Base-by-base conservation (phyloP, 2,888 invertebrate genomes). In the Drosophila parthenogenetica region DNA sequence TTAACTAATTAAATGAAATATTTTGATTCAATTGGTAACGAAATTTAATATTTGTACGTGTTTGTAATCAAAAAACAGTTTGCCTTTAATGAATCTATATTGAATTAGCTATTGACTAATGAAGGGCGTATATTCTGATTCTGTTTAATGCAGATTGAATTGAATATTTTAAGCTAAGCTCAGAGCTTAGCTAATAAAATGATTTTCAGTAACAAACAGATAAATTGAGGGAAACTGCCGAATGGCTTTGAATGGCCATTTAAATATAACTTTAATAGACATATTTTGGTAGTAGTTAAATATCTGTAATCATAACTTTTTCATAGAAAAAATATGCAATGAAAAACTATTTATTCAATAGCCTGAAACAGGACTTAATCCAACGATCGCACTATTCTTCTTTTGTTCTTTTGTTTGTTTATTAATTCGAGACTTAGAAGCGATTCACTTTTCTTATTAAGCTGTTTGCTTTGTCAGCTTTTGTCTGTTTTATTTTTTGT, bases 251-350 rank as follows among this genome's bases (percentile, higher is more conserved):
- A 43, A 39, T 40, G 42, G 45, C 54, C 54, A 46, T 22, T 63
- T 50, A 19, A 45, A 58, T 40, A 50, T 40, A 59, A 29, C 25
- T 40, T 51, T 42, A 17, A 45, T 59, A 35, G 39, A 59, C 57
- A 58, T 58, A 50, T 58, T 45, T 55, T 37, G 32, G 13, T 40
- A 61, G 46, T 22, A 50, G 45, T 61, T 60, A 46, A 46, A 68
- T 70, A 63, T 39, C 25, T 54, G 39, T 62, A 60, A 45, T 55
- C 67, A 62, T 59, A 76, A 70, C 77, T 84, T 87, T 87, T 87
- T 87, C 82, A 82, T 78, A 82, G 87, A 82, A 82, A 82, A 82
- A 82, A 82, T 86, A 86, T 39, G 8, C 17, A 73, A 45, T 79
- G 66, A 54, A 69, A 68, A 62, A 69, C 53, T 68, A 42, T 62